These are phyloP conservation scores for Acronicta aceris DNA, from an alignment of 2,888 invertebrate species.

Conservation along the genomic window DNA sequence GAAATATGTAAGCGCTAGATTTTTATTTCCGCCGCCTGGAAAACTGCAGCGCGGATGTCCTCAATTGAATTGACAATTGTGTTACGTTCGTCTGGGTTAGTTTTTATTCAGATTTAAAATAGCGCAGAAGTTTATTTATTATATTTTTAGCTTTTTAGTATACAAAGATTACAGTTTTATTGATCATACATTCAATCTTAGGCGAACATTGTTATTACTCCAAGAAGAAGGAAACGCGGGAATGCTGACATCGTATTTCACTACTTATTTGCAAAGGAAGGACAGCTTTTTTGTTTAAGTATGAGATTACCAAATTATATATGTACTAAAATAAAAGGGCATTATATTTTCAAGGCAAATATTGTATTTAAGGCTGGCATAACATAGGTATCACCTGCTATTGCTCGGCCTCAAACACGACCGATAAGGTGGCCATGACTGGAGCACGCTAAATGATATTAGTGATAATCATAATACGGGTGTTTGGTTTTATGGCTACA, in stretches of 20 bases:
- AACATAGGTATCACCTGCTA: neutral
- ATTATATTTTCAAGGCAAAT: too few species aligned
- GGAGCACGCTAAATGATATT: conserved; percentile 18
- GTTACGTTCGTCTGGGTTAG: conserved; percentile 14
- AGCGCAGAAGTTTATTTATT: neutral
- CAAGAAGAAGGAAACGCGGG: too few species aligned
- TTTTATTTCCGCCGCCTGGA: conserved; percentile 17
- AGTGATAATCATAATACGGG: conserved; percentile 19
- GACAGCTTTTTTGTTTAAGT: too few species aligned
- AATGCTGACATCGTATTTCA: too few species aligned
- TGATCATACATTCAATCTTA: neutral
- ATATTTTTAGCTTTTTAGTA: neutral
- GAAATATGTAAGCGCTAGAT: conserved; percentile 1
- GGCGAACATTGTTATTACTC: too few species aligned
- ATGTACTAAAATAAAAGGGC: too few species aligned
- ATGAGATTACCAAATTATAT: too few species aligned
- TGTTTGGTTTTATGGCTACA: conserved; percentile 8
- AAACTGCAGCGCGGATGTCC: conserved; percentile 22
- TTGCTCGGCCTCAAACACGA: conserved; percentile 5
- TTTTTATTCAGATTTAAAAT: conserved; percentile 12
- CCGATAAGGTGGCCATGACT: conserved; percentile 42
- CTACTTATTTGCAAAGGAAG: too few species aligned
- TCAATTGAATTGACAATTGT: conserved; percentile 25
- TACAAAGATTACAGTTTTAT: neutral
- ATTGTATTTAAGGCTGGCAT: too few species aligned